phyloP scores from a whole-genome alignment of 2,888 invertebrate genomes.

The Tiliacea citrago region DNA sequence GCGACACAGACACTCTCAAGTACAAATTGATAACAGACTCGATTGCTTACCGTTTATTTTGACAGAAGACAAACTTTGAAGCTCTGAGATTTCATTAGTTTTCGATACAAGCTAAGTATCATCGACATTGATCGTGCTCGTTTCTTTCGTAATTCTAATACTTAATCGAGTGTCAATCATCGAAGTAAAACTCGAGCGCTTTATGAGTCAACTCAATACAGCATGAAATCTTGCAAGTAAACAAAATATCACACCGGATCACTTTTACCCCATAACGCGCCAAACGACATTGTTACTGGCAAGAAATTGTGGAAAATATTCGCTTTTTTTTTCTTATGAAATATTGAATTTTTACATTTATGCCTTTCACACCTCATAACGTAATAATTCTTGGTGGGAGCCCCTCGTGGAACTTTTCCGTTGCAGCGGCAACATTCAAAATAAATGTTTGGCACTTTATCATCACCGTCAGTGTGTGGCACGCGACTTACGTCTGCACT shows the following conservation, averaged over 20 bases:
- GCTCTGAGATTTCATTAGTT: conserved; percentile 19
- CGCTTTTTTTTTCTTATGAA: conserved; percentile 82
- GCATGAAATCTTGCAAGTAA: conserved; percentile 52
- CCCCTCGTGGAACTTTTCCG: conserved; percentile 86
- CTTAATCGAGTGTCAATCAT: conserved; percentile 26
- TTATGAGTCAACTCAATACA: conserved; percentile 6
- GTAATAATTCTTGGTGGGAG: conserved; percentile 87
- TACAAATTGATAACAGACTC: conserved; percentile 65
- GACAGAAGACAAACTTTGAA: conserved; percentile 43
- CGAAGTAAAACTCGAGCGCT: conserved; percentile 11
- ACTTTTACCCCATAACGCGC: conserved; percentile 65
- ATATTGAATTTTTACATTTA: conserved; percentile 91
- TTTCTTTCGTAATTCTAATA: conserved; percentile 7
- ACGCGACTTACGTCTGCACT: conserved; percentile 65
- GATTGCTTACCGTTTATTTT: conserved; percentile 53
- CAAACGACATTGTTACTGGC: conserved; percentile 79
- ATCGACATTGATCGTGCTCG: conserved; percentile 7
- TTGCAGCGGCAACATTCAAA: conserved; percentile 88
- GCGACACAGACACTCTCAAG: conserved; percentile 64
- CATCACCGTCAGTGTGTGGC: conserved; percentile 78
- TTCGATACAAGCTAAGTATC: conserved; percentile 17
- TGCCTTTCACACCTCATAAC: conserved; percentile 90
- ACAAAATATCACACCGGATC: conserved; percentile 57
- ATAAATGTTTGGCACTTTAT: conserved; percentile 90
- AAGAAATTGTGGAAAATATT: conserved; percentile 84